Conservation (phyloP, 2,113 vertebrate genomes). For the Myiozetetes cayanensis region DNA sequence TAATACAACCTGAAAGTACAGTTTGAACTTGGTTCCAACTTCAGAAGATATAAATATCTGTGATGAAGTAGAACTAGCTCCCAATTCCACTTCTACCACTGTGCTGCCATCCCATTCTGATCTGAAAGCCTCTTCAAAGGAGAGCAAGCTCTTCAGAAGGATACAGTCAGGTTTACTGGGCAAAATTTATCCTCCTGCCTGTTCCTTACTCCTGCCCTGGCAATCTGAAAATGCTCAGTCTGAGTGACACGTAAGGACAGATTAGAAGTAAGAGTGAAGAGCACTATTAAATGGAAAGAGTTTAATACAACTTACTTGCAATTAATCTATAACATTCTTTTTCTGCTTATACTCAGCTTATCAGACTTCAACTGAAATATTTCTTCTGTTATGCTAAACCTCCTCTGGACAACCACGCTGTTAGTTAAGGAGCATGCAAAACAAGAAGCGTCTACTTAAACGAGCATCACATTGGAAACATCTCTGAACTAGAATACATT, state of each 20-base stretch:
- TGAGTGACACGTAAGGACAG: neutral
- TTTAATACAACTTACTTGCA: constrained; percentile 42
- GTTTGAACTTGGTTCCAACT: neutral
- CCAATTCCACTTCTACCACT: accelerated
- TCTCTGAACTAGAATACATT: neutral
- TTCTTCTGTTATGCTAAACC: constrained; percentile 54
- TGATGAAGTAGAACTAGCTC: neutral
- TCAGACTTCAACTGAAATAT: constrained; percentile 28
- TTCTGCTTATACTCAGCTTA: constrained; percentile 28
- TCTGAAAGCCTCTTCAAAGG: neutral
- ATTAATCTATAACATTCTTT: constrained; percentile 31
- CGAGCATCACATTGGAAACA: neutral
- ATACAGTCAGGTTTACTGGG: neutral
- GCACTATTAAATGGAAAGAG: constrained; percentile 29
- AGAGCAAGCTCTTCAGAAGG: neutral
- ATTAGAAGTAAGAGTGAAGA: neutral
- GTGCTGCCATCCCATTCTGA: neutral
- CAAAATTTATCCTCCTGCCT: neutral
- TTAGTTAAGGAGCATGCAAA: constrained; percentile 1
- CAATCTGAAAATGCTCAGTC: neutral
- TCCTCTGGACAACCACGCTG: neutral
- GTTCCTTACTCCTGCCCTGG: neutral
- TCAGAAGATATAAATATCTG: neutral
- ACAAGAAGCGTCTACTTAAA: neutral
- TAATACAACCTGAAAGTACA: neutral